Percentiles rank a stretch among this genome's conserved stretches.
phyloP scores from a whole-genome alignment of 2,888 invertebrate genomes.

The Linyphia triangularis region DNA sequence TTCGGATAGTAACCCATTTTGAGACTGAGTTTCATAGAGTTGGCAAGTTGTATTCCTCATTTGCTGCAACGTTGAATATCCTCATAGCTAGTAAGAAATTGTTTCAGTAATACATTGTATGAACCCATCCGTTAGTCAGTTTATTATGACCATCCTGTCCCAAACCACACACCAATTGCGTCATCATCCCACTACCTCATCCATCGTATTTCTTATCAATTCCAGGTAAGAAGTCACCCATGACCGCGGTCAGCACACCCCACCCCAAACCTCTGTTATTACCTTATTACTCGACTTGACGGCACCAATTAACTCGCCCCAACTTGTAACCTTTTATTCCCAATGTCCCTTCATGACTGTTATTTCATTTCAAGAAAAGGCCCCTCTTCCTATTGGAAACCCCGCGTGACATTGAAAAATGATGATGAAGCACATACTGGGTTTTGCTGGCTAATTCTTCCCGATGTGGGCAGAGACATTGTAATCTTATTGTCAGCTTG shows the following conservation, averaged over 20 bases:
- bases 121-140: too few relatives aligned
- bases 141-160: too few relatives aligned
- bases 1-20: too few relatives aligned
- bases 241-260: conserved; percentile 27
- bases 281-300: conserved; percentile 52
- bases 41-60: too few relatives aligned
- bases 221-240: conserved; percentile 42
- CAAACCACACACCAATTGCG: too few relatives aligned
- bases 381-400: not conserved
- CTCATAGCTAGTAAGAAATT: too few relatives aligned
- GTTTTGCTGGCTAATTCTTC: conserved; percentile 5
- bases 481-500: conserved; percentile 1
- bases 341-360: not conserved
- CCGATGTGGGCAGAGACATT: conserved; percentile 13
- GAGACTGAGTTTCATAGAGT: too few relatives aligned
- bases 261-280: conserved; percentile 37
- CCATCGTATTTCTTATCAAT: conserved; percentile 23
- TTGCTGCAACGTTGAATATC: too few relatives aligned
- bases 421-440: conserved; percentile 53
- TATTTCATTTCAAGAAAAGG: conserved; percentile 20
- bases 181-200: not conserved
- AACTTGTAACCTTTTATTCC: conserved; percentile 53
- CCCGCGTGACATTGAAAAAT: conserved; percentile 55
- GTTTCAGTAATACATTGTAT: too few relatives aligned
- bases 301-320: conserved; percentile 50